Evolutionary conservation across 37 sponge, comb jelly and placozoan species (phyloP).

Genomic region (Mnemiopsis leidyi): DNA sequence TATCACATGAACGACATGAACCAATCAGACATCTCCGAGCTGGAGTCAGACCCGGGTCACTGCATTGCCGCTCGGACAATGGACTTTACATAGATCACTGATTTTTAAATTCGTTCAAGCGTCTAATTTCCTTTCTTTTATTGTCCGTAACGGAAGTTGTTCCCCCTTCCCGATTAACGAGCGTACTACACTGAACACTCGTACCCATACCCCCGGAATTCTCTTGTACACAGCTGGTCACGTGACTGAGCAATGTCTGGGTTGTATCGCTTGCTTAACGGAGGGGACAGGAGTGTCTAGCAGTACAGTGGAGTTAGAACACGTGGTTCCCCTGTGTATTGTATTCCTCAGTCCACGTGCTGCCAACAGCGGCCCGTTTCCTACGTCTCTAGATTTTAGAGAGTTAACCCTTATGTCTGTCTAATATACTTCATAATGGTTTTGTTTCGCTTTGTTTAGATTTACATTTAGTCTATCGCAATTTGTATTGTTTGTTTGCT

Average conservation of each 20-base stretch:
- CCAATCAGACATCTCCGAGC: not conserved
- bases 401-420: not conserved
- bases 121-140: conserved; percentile 25
- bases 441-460: no score
- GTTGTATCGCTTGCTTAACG: not conserved
- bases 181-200: no score
- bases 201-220: not conserved
- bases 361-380: not conserved
- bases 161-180: not conserved
- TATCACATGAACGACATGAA: not conserved
- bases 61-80: conserved; percentile 1
- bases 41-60: not conserved
- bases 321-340: not conserved
- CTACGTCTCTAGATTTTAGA: no score
- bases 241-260: not conserved
- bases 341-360: not conserved
- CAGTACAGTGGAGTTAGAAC: not conserved
- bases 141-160: not conserved
- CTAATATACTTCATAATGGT: no score
- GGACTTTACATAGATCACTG: conserved; percentile 1
- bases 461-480: no score
- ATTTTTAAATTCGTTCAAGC: conserved; percentile 43
- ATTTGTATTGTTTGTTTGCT: no score
- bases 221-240: not conserved
- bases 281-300: not conserved